Conservation (phyloP, 2,888 invertebrate genomes). For the Corbicula japonica region DNA sequence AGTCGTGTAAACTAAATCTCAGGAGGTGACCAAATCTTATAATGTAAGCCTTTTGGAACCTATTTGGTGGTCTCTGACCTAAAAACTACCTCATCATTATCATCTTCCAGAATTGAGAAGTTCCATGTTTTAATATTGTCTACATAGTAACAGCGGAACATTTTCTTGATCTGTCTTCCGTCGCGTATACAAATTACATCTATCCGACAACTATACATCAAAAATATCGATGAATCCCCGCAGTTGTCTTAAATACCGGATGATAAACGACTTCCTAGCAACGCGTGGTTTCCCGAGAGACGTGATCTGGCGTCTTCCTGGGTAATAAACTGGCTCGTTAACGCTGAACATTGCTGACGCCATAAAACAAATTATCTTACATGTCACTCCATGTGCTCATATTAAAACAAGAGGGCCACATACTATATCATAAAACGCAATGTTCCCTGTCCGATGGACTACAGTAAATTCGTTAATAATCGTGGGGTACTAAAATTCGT, state of each 20-base stretch:
- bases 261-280: slow-evolving; percentile 16
- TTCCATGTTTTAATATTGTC: slow-evolving; percentile 25
- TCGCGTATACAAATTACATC: slow-evolving; percentile 1
- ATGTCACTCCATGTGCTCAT: too few relatives aligned
- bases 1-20: too few relatives aligned
- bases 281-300: slow-evolving; percentile 18
- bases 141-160: slow-evolving; percentile 12
- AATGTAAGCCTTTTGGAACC: too few relatives aligned
- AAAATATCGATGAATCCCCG: slow-evolving; percentile 20
- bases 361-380: slow-evolving; percentile 11
- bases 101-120: too few relatives aligned
- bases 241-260: slow-evolving; percentile 6
- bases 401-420: too few relatives aligned
- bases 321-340: slow-evolving; percentile 8
- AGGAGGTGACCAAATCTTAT: too few relatives aligned
- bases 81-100: too few relatives aligned
- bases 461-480: too few relatives aligned
- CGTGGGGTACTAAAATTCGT: too few relatives aligned
- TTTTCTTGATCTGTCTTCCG: slow-evolving; percentile 3
- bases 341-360: slow-evolving; percentile 14
- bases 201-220: slow-evolving; percentile 16
- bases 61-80: too few relatives aligned
- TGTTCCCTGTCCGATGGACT: too few relatives aligned
- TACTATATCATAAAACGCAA: too few relatives aligned
- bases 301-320: slow-evolving; percentile 18